Conservation (phyloP, 1,140 invertebrate species). For the Microplitis demolitor region DNA sequence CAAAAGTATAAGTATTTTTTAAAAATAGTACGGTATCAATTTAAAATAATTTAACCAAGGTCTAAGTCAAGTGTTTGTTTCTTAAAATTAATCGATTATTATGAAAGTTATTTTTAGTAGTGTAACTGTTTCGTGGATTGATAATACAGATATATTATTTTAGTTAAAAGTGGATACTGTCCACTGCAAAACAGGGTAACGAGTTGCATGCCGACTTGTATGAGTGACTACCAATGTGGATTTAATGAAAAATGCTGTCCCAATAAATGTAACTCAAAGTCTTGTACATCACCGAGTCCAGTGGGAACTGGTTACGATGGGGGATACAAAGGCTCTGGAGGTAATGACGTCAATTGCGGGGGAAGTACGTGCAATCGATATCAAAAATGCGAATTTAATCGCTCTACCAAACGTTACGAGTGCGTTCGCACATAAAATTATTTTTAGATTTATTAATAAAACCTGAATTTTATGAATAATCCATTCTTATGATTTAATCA, state of each 20-base stretch:
- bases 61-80: neutral
- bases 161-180: constrained; percentile 61
- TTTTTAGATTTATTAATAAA: neutral
- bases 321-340: constrained; percentile 42
- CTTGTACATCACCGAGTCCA: constrained; percentile 64
- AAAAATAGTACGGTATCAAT: neutral
- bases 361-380: constrained; percentile 70
- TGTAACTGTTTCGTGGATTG: no score
- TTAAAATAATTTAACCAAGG: neutral
- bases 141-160: neutral
- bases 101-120: no score
- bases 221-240: constrained; percentile 68
- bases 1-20: neutral
- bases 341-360: constrained; percentile 65
- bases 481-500: no score
- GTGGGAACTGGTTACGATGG: constrained; percentile 49
- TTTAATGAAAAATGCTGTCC: constrained; percentile 70
- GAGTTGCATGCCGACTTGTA: constrained; percentile 70
- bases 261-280: constrained; percentile 71
- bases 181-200: constrained; percentile 68
- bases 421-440: constrained; percentile 65
- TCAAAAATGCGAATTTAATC: constrained; percentile 72
- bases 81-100: neutral
- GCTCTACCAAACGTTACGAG: constrained; percentile 68
- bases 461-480: no score